phyloP scores from a whole-genome alignment of 2,888 invertebrate genomes.

The Nycteola revayana region DNA sequence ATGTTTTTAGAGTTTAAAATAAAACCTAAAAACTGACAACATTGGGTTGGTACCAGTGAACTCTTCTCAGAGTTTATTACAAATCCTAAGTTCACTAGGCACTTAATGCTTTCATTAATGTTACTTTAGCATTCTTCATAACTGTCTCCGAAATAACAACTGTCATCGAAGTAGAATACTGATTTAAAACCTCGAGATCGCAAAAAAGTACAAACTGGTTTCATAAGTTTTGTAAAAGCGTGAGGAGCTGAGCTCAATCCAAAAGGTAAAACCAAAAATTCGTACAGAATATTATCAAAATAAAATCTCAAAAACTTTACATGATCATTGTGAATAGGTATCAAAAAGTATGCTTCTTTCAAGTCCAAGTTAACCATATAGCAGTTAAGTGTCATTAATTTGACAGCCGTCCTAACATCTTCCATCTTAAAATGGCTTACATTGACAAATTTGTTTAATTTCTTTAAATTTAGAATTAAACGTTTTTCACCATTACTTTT shows the following conservation, averaged over 20 bases:
- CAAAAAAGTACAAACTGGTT: conserved; percentile 1
- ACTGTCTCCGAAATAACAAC: background rate
- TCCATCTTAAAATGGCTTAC: no score
- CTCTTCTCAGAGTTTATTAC: conserved; percentile 4
- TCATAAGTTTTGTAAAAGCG: no score
- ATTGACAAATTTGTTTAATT: conserved; percentile 2
- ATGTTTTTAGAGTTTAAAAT: background rate
- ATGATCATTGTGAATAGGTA: conserved; percentile 3
- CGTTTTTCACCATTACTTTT: conserved; percentile 3
- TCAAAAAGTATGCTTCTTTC: conserved; percentile 8
- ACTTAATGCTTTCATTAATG: background rate
- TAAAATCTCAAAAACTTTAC: conserved; percentile 11
- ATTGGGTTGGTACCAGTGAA: background rate
- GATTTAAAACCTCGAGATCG: conserved; percentile 1
- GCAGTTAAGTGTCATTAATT: conserved; percentile 1
- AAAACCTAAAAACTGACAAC: no score
- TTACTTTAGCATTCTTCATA: background rate
- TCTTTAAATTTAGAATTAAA: conserved; percentile 5
- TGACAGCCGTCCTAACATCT: conserved; percentile 1
- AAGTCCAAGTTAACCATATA: conserved; percentile 1
- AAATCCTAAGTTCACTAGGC: conserved; percentile 3
- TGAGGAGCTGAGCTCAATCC: no score
- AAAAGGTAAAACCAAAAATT: conserved; percentile 13
- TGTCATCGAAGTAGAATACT: conserved; percentile 9
- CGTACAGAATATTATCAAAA: no score